Evolutionary conservation across 1,140 invertebrate genomes (phyloP).

Genomic region (Mya arenaria): DNA sequence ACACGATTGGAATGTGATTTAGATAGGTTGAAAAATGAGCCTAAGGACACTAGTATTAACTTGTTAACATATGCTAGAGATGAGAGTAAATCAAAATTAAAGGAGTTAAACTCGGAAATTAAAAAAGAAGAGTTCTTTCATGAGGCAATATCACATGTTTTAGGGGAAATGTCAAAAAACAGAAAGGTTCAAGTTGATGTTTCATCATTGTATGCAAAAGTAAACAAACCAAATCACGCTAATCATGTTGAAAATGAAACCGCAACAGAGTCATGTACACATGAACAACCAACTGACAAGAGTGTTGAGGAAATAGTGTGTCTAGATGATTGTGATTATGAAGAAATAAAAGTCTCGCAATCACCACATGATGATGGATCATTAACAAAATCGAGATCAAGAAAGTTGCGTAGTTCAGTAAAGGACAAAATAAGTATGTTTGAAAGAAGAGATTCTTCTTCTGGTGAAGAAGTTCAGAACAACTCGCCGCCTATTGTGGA

Average conservation of each 20-base stretch:
- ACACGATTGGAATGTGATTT: constrained; percentile 51
- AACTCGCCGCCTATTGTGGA: neutral
- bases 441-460: constrained; percentile 34
- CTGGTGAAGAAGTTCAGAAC: neutral
- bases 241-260: neutral
- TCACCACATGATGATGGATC: neutral
- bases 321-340: neutral
- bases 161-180: neutral
- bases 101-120: constrained; percentile 5
- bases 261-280: neutral
- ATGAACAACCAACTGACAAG: neutral
- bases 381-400: neutral
- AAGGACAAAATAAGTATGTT: constrained; percentile 42
- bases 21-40: constrained; percentile 13
- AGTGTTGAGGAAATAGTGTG: neutral
- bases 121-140: constrained; percentile 37
- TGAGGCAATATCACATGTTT: constrained; percentile 11
- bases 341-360: constrained; percentile 5
- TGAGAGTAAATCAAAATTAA: constrained; percentile 2
- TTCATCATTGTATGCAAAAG: constrained; percentile 40
- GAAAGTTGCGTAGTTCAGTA: constrained; percentile 8
- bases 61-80: constrained; percentile 7
- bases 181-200: neutral
- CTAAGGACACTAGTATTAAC: neutral
- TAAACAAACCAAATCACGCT: constrained; percentile 36